Base-by-base conservation (phyloP, 1,140 invertebrate species). In the Drosophila tropicalis region DNA sequence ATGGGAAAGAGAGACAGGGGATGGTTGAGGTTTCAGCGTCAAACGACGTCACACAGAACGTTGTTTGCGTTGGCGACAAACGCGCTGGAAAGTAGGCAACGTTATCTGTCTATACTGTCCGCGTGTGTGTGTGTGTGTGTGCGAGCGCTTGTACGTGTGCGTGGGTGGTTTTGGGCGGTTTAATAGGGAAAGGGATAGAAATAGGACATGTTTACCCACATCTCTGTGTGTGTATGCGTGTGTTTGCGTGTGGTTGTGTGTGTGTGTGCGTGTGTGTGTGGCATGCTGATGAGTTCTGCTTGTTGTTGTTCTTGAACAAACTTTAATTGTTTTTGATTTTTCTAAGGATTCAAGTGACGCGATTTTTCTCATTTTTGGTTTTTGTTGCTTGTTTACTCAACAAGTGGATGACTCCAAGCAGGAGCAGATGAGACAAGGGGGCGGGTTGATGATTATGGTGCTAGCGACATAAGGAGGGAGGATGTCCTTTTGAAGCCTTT, bases 291-390 rank as follows among this genome's bases (percentile, higher is more conserved):
- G 83, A 89, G 84, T 83, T 87, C 81, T 86, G 83, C 73, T 83
- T 87, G 78, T 89, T 89, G 84, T 89, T 87, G 87, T 89, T 77
- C 79, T 89, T 83, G 80, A 89, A 79, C 83, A 87, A 87, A 87
- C 83, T 87, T 87, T 83, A 87, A 87, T 87, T 87, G 83, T 87
- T 87, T 87, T 87, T 87, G 83, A 89, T 87, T 87, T 87, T 89
- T 62, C 57, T 87, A 87, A 87, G 83, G 83, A 87, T 87, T 87
- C 82, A 73, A 83, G 57, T 87, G 83, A 79, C 83, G 79, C 76
- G 80, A 70, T 58, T 77, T 85, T 76, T 70, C 70, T 76, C 76
- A 17, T 36, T 36, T 63, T 69, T 69, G 4, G 22, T 32, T 47
- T 60, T 76, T 58, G 62, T 76, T 64, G 41, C 54, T 40, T 76